Conservation (phyloP, 2,888 invertebrate genomes). For the Drosophila paramelanica region DNA sequence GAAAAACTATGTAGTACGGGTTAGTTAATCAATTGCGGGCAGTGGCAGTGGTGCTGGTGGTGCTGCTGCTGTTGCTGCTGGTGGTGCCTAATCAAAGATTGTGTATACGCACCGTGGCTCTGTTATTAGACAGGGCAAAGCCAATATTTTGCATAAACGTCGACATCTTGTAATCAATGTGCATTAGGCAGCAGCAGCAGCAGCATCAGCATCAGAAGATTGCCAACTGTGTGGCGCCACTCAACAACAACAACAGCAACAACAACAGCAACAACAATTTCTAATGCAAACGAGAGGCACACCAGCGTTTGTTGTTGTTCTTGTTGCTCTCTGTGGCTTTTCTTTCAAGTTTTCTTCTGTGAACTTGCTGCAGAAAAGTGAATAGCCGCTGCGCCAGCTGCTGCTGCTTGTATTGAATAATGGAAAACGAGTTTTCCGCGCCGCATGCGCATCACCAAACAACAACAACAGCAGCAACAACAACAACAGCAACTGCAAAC, state of each 20-base stretch:
- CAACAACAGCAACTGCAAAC: conserved; percentile 44
- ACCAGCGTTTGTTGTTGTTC: conserved; percentile 25
- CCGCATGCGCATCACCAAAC: conserved; percentile 67
- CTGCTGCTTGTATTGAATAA: conserved; percentile 72
- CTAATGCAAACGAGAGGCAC: conserved; percentile 50
- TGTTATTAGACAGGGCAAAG: conserved; percentile 61
- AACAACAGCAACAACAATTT: conserved; percentile 30
- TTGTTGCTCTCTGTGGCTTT: conserved; percentile 53
- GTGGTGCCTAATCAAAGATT: conserved; percentile 66
- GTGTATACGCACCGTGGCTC: conserved; percentile 70
- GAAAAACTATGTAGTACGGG: neutral
- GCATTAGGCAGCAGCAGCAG: conserved; percentile 32
- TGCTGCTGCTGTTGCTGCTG: neutral
- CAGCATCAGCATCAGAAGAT: conserved; percentile 27
- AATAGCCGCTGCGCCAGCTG: conserved; percentile 56
- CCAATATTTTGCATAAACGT: conserved; percentile 73
- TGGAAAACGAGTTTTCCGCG: conserved; percentile 78
- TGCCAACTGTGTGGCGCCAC: conserved; percentile 31
- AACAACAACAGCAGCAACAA: conserved; percentile 38
- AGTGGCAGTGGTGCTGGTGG: conserved; percentile 1
- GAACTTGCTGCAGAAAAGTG: conserved; percentile 76
- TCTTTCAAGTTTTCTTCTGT: conserved; percentile 69
- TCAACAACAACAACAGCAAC: conserved; percentile 6
- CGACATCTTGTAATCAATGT: conserved; percentile 65
- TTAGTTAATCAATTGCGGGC: conserved; percentile 25